Base-by-base conservation (phyloP, 23 tunicate genomes). In the Aplidium turbinatum region DNA sequence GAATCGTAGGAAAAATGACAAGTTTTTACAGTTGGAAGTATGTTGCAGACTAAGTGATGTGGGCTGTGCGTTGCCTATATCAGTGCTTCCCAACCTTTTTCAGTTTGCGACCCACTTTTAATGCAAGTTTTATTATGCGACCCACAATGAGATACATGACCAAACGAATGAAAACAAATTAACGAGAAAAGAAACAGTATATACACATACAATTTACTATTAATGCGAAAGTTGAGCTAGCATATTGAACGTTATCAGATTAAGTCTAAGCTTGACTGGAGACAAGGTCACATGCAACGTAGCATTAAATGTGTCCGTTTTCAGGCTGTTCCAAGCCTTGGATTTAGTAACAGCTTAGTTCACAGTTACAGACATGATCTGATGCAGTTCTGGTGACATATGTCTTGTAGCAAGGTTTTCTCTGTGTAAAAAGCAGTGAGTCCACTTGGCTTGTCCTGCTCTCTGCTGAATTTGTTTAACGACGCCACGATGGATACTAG, bases 351-450 rank as follows among this genome's bases (percentile, higher is more conserved):
- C 68, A 69, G 75, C 23, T 33, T 7, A 68, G 38, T 72, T 72
- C 30, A 72, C 78, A 72, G 78, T 16, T 58, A 72, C 35, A 68
- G 61, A 68, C n/a, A 68, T 24, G 75, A 68, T 29, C 18, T n/a
- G n/a, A 72, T 57, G 72, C 78, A 72, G 78, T 72, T 72, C 75
- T 57, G 78, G 78, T 72, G 78, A 72, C 50, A 63, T 22, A 23
- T 33, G 58, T 29, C 72, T 61, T 60, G n/a, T 63, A 9, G 29
- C 70, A 25, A 11, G 24, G 73, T 63, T n/a, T n/a, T n/a, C n/a
- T n/a, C 42, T 63, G 62, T 68, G 75, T 29, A 68, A 68, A 7
- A 48, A 68, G 62, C 75, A 68, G 75, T 68, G 75, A 68, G 75
- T 68, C 75, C 63, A 68, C 24, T 68, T 42, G 11, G 50, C 50